A percentile compares a stretch with the other conserved stretches of the same genome.
phyloP scores from a whole-genome alignment of 53 echinoderm and acorn worm genomes.

The Stichopus horrens region DNA sequence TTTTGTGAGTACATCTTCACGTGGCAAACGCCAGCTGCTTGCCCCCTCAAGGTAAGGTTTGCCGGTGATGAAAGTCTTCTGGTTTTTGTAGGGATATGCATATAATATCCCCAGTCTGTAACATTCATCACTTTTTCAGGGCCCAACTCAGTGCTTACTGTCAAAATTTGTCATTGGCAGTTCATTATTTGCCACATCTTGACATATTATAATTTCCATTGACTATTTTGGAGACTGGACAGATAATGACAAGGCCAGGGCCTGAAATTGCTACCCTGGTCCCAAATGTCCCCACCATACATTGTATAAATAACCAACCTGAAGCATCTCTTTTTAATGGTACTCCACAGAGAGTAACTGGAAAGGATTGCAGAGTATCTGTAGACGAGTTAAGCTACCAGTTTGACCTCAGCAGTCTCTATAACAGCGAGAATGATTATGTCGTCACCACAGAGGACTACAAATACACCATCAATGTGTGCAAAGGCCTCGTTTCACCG shows the following conservation, averaged over 20 bases:
- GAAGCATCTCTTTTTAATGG: too few species aligned
- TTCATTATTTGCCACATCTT: too few species aligned
- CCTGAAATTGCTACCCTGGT: too few species aligned
- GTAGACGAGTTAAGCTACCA: constrained; percentile 75
- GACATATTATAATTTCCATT: too few species aligned
- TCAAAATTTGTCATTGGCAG: too few species aligned
- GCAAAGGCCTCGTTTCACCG: constrained; percentile 53
- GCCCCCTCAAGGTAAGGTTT: constrained; percentile 74
- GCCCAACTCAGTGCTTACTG: too few species aligned
- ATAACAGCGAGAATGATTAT: constrained; percentile 62
- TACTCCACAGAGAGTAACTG: constrained; percentile 62
- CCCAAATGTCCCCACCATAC: too few species aligned
- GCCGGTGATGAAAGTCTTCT: neutral
- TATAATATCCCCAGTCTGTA: too few species aligned
- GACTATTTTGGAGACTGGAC: too few species aligned
- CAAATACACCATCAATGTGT: constrained; percentile 77
- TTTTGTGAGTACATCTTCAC: constrained; percentile 91
- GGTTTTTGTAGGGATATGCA: neutral
- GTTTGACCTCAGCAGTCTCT: constrained; percentile 63
- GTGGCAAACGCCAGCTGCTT: constrained; percentile 97
- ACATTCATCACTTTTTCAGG: too few species aligned
- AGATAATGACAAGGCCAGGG: too few species aligned
- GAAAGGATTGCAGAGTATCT: constrained; percentile 67
- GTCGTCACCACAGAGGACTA: constrained; percentile 38
- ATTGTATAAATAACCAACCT: too few species aligned